phyloP scores from a whole-genome alignment of 1,140 invertebrate species.

The Asbolus verrucosus region DNA sequence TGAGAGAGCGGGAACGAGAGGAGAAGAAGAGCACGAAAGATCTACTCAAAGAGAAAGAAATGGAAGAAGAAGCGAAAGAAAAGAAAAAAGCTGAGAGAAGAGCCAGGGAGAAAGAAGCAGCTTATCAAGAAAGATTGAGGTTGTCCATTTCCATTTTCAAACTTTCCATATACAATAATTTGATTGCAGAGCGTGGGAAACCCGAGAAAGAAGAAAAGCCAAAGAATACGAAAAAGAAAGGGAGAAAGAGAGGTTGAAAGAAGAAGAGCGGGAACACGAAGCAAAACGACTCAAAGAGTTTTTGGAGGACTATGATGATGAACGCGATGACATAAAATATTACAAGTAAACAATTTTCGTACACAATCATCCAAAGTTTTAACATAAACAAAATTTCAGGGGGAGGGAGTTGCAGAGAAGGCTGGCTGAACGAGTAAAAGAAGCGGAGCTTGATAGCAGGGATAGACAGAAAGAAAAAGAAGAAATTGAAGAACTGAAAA shows the following conservation, averaged over 20 bases:
- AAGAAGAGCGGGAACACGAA: slow-evolving; percentile 88
- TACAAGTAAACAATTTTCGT: slow-evolving; percentile 85
- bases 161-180: no score
- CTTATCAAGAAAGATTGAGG: slow-evolving; percentile 85
- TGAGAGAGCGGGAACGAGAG: slow-evolving; percentile 65
- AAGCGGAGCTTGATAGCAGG: slow-evolving; percentile 90
- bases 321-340: slow-evolving; percentile 95
- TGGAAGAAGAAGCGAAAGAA: slow-evolving; percentile 92
- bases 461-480: slow-evolving; percentile 92
- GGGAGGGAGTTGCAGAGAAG: slow-evolving; percentile 89
- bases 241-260: slow-evolving; percentile 84
- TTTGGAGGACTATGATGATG: slow-evolving; percentile 98
- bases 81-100: slow-evolving; percentile 90
- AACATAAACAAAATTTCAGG: slow-evolving; percentile 70
- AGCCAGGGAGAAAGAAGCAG: slow-evolving; percentile 92
- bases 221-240: slow-evolving; percentile 94
- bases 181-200: slow-evolving; percentile 85
- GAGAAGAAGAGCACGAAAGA: slow-evolving; percentile 72
- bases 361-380: no score
- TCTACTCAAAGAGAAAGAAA: slow-evolving; percentile 81
- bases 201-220: slow-evolving; percentile 89
- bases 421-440: slow-evolving; percentile 90
- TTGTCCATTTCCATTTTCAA: no score
- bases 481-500: slow-evolving; percentile 90
- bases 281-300: slow-evolving; percentile 96